Evolutionary conservation across 1,140 invertebrate genomes (phyloP).

Genomic region (Papilio aristodemus): DNA sequence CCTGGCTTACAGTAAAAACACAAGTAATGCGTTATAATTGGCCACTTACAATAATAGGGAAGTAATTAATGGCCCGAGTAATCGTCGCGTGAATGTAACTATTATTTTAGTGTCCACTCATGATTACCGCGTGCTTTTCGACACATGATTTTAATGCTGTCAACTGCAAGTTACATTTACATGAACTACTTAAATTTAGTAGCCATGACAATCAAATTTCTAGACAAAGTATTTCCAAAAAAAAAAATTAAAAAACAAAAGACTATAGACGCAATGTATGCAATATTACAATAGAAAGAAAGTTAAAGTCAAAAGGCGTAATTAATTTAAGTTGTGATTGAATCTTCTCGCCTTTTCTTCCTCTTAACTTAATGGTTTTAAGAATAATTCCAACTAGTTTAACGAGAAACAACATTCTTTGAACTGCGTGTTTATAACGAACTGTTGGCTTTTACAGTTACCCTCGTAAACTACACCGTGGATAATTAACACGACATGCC

Average conservation of each 20-base stretch:
- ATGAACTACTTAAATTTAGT: too few relatives aligned
- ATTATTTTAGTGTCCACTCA: slow-evolving; percentile 1
- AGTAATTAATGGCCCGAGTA: not conserved
- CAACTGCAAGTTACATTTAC: not conserved
- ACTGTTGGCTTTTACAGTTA: slow-evolving; percentile 12
- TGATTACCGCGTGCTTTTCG: slow-evolving; percentile 1
- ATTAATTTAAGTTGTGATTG: too few relatives aligned
- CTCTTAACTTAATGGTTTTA: not conserved
- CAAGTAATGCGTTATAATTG: slow-evolving; percentile 16
- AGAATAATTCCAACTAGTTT: slow-evolving; percentile 16
- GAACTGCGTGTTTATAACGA: slow-evolving; percentile 1
- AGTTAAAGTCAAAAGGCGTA: too few relatives aligned
- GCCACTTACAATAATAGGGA: not conserved
- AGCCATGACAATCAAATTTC: not conserved
- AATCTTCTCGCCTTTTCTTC: not conserved
- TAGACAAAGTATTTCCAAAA: too few relatives aligned
- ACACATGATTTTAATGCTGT: not conserved
- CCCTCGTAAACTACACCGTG: slow-evolving; percentile 1
- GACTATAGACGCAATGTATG: too few relatives aligned
- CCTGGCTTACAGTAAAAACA: not conserved
- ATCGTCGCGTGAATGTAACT: not conserved
- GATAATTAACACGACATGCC: slow-evolving; percentile 9
- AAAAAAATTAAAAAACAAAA: too few relatives aligned
- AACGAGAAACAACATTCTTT: slow-evolving; percentile 14
- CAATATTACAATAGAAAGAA: too few relatives aligned